Evolutionary conservation across 2,888 invertebrate genomes (phyloP).

Genomic region (Euproctis similis): DNA sequence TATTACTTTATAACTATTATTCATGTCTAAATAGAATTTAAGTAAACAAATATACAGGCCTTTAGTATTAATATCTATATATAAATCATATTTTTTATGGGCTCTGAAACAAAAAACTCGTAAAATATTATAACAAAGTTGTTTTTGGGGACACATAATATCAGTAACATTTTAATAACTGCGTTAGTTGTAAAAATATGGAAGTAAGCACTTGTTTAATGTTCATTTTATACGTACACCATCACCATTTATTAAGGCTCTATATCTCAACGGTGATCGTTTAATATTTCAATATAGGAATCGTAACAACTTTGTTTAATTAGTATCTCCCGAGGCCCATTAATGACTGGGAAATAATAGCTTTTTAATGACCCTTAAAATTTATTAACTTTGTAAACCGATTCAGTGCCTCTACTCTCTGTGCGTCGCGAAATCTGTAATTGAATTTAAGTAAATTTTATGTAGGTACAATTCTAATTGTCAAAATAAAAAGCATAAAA

Average conservation of each 20-base stretch:
- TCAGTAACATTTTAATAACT: constrained; percentile 34
- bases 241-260: constrained; percentile 46
- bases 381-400: constrained; percentile 15
- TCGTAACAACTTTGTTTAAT: constrained; percentile 23
- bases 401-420: constrained; percentile 3
- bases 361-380: constrained; percentile 7
- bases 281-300: constrained; percentile 39
- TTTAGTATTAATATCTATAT: no score
- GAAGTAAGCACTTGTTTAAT: constrained; percentile 42
- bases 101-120: constrained; percentile 34
- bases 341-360: constrained; percentile 3
- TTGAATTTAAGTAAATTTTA: constrained; percentile 1
- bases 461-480: no score
- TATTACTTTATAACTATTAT: no score
- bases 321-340: constrained; percentile 6
- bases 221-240: constrained; percentile 42
- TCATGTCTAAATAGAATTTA: no score
- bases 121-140: constrained; percentile 38
- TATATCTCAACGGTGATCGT: constrained; percentile 32
- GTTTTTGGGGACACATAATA: constrained; percentile 35
- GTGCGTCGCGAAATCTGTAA: constrained; percentile 5
- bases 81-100: no score
- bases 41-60: no score
- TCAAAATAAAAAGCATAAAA: no score
- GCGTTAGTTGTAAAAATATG: constrained; percentile 42